These are phyloP conservation scores for Urocynchramus pylzowi DNA, from an alignment of 2,113 vertebrate species.

Conservation along the genomic window DNA sequence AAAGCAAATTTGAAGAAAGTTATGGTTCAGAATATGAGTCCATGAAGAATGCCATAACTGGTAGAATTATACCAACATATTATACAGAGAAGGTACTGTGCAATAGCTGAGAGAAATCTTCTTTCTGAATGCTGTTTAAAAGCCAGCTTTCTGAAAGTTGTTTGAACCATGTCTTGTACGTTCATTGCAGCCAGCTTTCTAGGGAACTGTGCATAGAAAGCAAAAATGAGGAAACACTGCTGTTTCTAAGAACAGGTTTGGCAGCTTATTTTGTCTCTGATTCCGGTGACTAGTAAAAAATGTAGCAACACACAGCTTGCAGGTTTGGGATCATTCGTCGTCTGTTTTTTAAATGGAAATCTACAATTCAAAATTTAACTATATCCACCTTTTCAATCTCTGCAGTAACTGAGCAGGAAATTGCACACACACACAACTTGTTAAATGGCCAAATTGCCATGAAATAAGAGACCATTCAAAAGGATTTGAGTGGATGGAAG, in stretches of 20 bases:
- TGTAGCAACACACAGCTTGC: background rate
- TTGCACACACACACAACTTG: background rate
- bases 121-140: background rate
- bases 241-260: background rate
- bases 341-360: background rate
- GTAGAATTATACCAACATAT: background rate
- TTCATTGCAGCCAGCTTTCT: background rate
- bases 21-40: background rate
- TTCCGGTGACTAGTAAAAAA: background rate
- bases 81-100: background rate
- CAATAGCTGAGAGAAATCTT: background rate
- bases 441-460: background rate
- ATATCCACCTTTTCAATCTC: background rate
- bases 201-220: background rate
- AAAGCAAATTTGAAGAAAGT: background rate
- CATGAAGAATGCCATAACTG: background rate
- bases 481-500: background rate
- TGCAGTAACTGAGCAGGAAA: background rate
- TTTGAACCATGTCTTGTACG: fast-evolving
- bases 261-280: background rate
- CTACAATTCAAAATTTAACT: background rate
- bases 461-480: background rate
- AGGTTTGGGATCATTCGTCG: background rate
- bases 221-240: background rate
- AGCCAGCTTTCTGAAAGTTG: background rate